Evolutionary conservation across 2,113 vertebrate genomes (phyloP), one percentile per base, ranked within the genome.

Genomic region (Bos javanicus): DNA sequence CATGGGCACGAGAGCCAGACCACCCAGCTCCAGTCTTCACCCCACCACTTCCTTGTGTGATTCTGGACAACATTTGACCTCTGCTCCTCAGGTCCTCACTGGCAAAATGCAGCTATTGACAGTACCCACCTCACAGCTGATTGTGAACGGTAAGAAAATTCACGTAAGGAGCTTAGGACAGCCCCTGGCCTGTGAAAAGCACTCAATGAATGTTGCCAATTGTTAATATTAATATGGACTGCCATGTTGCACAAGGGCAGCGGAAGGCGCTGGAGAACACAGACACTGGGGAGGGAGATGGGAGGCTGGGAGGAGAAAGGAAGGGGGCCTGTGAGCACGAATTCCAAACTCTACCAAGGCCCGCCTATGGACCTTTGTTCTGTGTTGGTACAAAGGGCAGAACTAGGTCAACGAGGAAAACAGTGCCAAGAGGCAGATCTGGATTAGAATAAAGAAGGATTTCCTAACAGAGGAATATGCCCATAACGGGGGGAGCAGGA

Each of bases 331-430:
- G 5, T 13, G 23, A 92, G 71, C 52, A 71, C 5, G 2, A 25
- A 33, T 91, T 89, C 78, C 60, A 90, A 30, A 39, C 83, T 81
- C 85, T 2, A 87, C 46, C 67, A 13, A 2, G 30, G 74, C 81
- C 15, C 1, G 13, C 74, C 84, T 3, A n/a, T 8, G 9, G 62
- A 96, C 82, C 67, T 92, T 92, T 85, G 92, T 43, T 96, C 94
- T 81, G 30, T 30, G 74, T 60, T 84, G 87, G 80, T 74, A 46
- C 84, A 48, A 92, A 87, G 85, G 84, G 67, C 82, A 96, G n/a
- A 91, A 96, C 78, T 62, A 94, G 95, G 88, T 92, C 90, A 97
- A 56, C 0, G 8, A 95, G 88, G 76, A 95, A 89, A 89, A 94
- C 33, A 17, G 16, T 30, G 67, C 78, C 71, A 91, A 94, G 89